Conservation (phyloP, 2,888 invertebrate species). For the Arge pagana region DNA sequence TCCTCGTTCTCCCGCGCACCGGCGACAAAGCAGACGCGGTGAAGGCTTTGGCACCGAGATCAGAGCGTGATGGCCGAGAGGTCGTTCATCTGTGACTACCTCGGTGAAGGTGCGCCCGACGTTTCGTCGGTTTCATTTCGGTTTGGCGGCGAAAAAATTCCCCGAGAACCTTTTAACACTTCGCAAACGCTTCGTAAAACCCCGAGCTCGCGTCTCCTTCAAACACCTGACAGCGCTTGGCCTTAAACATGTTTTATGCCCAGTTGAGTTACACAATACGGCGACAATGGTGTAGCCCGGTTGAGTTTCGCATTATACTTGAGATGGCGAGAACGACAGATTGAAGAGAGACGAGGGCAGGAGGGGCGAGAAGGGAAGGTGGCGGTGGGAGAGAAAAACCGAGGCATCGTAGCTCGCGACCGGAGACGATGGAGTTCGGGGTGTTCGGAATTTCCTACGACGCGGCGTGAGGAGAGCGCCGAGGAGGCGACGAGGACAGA, state of each 20-base stretch:
- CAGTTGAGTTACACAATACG: slow-evolving; percentile 15
- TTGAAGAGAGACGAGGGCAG: slow-evolving; percentile 1
- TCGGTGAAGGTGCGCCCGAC: too few species aligned
- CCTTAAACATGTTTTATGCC: slow-evolving; percentile 40
- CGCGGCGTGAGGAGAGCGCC: neutral
- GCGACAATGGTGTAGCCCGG: slow-evolving; percentile 40
- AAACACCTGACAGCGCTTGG: slow-evolving; percentile 46
- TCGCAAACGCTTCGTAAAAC: slow-evolving; percentile 46
- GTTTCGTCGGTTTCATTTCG: too few species aligned
- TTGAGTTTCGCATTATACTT: slow-evolving; percentile 50
- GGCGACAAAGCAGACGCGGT: too few species aligned
- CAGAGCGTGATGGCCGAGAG: too few species aligned
- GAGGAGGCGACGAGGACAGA: slow-evolving; percentile 11
- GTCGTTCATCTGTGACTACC: too few species aligned
- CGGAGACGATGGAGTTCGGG: too few species aligned
- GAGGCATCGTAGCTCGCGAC: too few species aligned
- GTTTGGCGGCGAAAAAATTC: too few species aligned
- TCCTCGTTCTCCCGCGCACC: too few species aligned
- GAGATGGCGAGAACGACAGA: slow-evolving; percentile 26
- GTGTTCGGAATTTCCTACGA: too few species aligned
- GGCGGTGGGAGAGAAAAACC: slow-evolving; percentile 17
- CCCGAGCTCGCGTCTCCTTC: slow-evolving; percentile 38
- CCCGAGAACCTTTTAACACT: slow-evolving; percentile 50
- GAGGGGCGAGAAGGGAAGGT: neutral
- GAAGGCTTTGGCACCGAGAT: too few species aligned